A percentile compares a stretch with the other conserved stretches of the same genome.
These are phyloP conservation scores for Notocelia uddmanniana DNA, from an alignment of 2,888 invertebrate species.

Conservation along the genomic window DNA sequence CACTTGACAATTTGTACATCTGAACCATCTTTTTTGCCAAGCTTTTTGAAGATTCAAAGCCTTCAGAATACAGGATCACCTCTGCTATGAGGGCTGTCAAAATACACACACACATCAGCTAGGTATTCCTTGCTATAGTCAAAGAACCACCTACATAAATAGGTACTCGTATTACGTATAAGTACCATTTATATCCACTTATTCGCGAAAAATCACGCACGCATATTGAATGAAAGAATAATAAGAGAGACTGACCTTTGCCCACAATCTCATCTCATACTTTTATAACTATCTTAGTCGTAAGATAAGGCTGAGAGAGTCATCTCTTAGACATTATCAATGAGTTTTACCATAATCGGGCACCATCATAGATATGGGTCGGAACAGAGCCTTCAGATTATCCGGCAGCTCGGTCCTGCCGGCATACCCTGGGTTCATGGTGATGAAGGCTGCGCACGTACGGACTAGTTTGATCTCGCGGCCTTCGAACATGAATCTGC, in stretches of 20 bases:
- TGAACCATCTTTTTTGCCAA: conserved; percentile 97
- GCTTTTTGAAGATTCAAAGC: conserved; percentile 94
- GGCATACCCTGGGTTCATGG: conserved; percentile 97
- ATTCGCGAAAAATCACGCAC: too few species aligned
- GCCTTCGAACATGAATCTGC: conserved; percentile 95
- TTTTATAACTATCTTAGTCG: too few species aligned
- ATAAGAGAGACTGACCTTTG: too few species aligned
- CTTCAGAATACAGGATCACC: conserved; percentile 97
- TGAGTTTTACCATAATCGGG: conserved; percentile 91
- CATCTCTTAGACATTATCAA: not conserved
- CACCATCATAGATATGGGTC: conserved; percentile 97
- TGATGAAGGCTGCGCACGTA: conserved; percentile 94
- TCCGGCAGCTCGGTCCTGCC: conserved; percentile 95
- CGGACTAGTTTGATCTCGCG: conserved; percentile 93
- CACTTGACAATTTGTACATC: conserved; percentile 96
- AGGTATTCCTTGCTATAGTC: not conserved
- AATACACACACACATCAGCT: conserved; percentile 44
- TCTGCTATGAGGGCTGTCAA: conserved; percentile 92
- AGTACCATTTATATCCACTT: too few species aligned
- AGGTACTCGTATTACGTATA: too few species aligned
- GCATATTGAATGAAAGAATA: too few species aligned
- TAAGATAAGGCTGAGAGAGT: too few species aligned
- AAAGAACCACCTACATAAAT: too few species aligned
- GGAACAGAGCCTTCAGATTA: conserved; percentile 94
- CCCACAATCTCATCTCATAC: too few species aligned